Evolutionary conservation across 2,797 vertebrate species (phyloP).

Genomic region (Momotus momota): DNA sequence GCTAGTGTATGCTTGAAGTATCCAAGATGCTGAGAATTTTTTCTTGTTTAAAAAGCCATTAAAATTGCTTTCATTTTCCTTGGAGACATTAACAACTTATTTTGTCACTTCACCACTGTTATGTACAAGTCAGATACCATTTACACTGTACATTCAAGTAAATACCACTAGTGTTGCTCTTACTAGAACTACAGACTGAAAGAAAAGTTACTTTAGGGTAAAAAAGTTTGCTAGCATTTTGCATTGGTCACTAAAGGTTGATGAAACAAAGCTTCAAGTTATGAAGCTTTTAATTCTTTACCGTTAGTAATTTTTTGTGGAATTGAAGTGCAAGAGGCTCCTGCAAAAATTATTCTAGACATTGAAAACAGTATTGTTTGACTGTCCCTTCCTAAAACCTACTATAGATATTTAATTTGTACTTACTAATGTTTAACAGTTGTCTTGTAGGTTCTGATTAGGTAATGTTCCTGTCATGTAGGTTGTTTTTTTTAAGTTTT

Average conservation of each 20-base stretch:
- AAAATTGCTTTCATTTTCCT: not conserved
- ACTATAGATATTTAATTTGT: not conserved
- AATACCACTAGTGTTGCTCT: not conserved
- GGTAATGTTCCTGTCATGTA: not conserved
- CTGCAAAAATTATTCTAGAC: not conserved
- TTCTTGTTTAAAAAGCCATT: not conserved
- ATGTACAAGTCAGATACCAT: not conserved
- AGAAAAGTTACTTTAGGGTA: not conserved
- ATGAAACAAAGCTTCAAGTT: not conserved
- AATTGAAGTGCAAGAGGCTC: not conserved
- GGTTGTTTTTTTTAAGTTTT: not conserved
- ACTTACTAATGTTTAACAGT: not conserved
- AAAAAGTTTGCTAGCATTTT: not conserved
- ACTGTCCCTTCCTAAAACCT: not conserved
- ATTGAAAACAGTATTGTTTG: not conserved
- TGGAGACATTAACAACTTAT: not conserved
- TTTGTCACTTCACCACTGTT: slow-evolving; percentile 2
- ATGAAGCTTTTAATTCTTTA: not conserved
- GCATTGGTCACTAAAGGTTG: not conserved
- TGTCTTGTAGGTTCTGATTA: not conserved
- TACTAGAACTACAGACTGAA: not conserved
- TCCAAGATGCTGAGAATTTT: not conserved
- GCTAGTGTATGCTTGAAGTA: not conserved
- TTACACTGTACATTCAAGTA: not conserved
- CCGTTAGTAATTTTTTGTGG: not conserved